Evolutionary conservation across 2,797 vertebrate species (phyloP).

Genomic region (Thunnus albacares): DNA sequence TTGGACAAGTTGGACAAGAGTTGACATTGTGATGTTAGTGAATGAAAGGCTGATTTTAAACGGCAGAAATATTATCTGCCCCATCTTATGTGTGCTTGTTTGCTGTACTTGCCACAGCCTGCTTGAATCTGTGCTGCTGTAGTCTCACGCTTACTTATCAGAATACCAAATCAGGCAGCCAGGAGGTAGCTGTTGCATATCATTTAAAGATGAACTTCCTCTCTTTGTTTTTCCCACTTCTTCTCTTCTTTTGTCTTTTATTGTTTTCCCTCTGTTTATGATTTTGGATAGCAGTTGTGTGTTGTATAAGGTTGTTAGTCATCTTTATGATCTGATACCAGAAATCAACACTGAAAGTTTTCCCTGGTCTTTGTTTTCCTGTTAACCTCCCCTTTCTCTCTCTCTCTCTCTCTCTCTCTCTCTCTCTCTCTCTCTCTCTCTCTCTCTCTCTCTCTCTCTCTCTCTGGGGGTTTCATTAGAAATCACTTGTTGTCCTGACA

Average conservation of each 20-base stretch:
- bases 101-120: constrained; percentile 75
- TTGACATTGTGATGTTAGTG: constrained; percentile 65
- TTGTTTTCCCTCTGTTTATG: constrained; percentile 44
- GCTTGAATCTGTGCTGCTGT: constrained; percentile 56
- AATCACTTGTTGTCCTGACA: constrained; percentile 85
- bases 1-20: constrained; percentile 52
- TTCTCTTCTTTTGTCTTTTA: background rate
- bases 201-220: constrained; percentile 41
- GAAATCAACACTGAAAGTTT: constrained; percentile 21
- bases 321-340: constrained; percentile 28
- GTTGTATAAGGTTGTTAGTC: background rate
- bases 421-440: constrained; percentile 35
- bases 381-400: background rate
- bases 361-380: constrained; percentile 37
- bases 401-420: background rate
- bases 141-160: constrained; percentile 65
- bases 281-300: constrained; percentile 21
- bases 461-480: constrained; percentile 81
- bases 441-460: constrained; percentile 40
- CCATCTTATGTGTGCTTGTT: constrained; percentile 62
- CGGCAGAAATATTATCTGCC: constrained; percentile 67
- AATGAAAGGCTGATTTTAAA: constrained; percentile 70
- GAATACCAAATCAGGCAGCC: constrained; percentile 61
- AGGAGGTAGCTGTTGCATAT: constrained; percentile 54
- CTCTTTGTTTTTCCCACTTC: constrained; percentile 1